Conservation (phyloP, 2,888 invertebrate genomes). For the Anoplius nigerrimus region DNA sequence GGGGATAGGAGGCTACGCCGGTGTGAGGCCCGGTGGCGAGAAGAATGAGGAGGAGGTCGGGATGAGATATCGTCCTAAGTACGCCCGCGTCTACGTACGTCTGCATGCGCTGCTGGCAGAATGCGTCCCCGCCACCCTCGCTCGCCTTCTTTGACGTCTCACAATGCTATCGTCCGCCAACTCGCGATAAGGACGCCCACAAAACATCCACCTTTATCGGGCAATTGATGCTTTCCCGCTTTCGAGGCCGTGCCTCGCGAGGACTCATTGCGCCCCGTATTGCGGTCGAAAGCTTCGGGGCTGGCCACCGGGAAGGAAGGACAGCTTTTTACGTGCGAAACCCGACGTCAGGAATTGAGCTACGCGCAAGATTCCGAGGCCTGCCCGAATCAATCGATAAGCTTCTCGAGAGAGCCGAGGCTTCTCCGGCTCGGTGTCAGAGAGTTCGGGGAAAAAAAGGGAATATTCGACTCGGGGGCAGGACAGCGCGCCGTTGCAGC, state of each 20-base stretch:
- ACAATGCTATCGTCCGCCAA: slow-evolving; percentile 6
- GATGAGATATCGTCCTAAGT: slow-evolving; percentile 28
- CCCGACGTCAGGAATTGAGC: neutral
- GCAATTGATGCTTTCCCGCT: neutral
- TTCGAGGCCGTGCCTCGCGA: neutral
- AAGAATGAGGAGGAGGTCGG: slow-evolving; percentile 13
- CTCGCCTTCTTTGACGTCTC: neutral
- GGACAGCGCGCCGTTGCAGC: slow-evolving; percentile 36
- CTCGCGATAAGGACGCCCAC: neutral
- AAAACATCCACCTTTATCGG: neutral
- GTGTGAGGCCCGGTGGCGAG: neutral
- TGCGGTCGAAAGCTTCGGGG: too few relatives aligned
- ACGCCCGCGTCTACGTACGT: too few relatives aligned
- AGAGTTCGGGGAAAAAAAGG: neutral
- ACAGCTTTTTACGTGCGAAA: neutral
- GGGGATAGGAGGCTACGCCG: slow-evolving; percentile 3
- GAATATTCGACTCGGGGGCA: neutral
- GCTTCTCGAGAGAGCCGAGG: neutral
- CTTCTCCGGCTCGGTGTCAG: too few relatives aligned
- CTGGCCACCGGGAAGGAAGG: neutral
- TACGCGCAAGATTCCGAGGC: neutral
- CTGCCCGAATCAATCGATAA: neutral
- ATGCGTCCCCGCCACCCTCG: neutral
- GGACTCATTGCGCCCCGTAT: too few relatives aligned
- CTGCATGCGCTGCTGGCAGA: slow-evolving; percentile 9